Conservation (phyloP, 2,888 invertebrate species). For the Hemaris fuciformis region DNA sequence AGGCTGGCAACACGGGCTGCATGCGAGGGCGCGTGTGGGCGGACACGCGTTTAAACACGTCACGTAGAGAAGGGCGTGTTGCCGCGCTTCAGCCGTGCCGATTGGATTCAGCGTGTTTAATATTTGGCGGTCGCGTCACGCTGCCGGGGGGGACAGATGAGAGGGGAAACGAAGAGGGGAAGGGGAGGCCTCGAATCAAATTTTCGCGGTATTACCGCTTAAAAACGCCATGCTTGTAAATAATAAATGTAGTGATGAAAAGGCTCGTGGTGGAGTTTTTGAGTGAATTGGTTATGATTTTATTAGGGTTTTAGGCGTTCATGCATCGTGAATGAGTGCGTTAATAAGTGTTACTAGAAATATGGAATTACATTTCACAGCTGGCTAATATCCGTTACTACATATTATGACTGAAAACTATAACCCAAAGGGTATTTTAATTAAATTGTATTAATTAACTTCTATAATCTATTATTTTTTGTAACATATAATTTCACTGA, state of each 20-base stretch:
- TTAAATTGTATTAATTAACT: too few species aligned
- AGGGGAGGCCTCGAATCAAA: background rate
- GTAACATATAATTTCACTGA: too few species aligned
- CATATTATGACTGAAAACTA: too few species aligned
- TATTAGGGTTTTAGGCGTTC: background rate
- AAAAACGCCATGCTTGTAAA: slow-evolving; percentile 4
- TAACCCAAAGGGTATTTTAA: too few species aligned
- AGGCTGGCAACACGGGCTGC: slow-evolving; percentile 16
- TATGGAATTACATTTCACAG: too few species aligned
- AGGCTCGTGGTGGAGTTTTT: background rate
- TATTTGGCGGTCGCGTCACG: background rate
- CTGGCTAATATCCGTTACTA: too few species aligned
- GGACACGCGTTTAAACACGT: slow-evolving; percentile 66
- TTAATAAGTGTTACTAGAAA: too few species aligned
- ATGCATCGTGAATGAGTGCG: too few species aligned
- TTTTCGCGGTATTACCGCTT: background rate
- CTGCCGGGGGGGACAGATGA: background rate
- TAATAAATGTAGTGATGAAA: background rate
- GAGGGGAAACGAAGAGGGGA: background rate
- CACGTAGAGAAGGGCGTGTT: slow-evolving; percentile 30
- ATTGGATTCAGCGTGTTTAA: slow-evolving; percentile 16
- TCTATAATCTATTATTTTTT: too few species aligned
- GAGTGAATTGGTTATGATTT: background rate
- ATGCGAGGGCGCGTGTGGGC: slow-evolving; percentile 42
- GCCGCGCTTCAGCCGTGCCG: slow-evolving; percentile 44